Evolutionary conservation across 1,140 invertebrate species (phyloP), one percentile per base, ranked within the genome.

Genomic region (Adelges cooleyi): DNA sequence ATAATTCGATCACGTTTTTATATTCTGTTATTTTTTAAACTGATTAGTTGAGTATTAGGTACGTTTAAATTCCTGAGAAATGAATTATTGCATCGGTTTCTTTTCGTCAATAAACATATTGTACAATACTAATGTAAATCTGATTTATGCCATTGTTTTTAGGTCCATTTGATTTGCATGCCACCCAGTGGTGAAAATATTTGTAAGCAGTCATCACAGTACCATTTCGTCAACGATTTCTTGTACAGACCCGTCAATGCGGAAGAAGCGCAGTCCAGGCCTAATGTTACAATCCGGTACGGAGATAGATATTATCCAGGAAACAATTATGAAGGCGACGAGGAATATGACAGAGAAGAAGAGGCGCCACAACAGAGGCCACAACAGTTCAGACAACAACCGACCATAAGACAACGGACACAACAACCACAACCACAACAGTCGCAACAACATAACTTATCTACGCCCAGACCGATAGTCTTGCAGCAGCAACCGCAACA

Each of bases 121-220:
- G n/a, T n/a, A n/a, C n/a, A n/a, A n/a, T n/a, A n/a, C n/a, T n/a
- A n/a, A n/a, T n/a, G n/a, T n/a, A n/a, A n/a, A n/a, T n/a, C 9
- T 18, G 20, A 11, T 11, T 11, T 11, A 6, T 20, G 11, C 20
- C 10, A 20, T 18, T 10, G 17, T 49, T 65, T 46, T 29, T 89
- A 92, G 80, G 86, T 88, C 76, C 91, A 95, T 72, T 74, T 95
- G 48, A 94, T 94, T 72, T 95, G 92, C 73, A 92, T 94, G 85
- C 90, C 91, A 1, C 87, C 88, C 4, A 86, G 84, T 38, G 83
- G 84, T 48, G 91, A 94, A 71, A 93, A 92, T 73, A 92, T 86
- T 68, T 94, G 91, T 77, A 84, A 87, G 71, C 86, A 90, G 74
- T 92, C 89, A 1, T 86, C 89, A 1, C 87, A 92, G 70, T 95